Conservation (phyloP, 2,797 vertebrate genomes). For the Antrozous pallidus region DNA sequence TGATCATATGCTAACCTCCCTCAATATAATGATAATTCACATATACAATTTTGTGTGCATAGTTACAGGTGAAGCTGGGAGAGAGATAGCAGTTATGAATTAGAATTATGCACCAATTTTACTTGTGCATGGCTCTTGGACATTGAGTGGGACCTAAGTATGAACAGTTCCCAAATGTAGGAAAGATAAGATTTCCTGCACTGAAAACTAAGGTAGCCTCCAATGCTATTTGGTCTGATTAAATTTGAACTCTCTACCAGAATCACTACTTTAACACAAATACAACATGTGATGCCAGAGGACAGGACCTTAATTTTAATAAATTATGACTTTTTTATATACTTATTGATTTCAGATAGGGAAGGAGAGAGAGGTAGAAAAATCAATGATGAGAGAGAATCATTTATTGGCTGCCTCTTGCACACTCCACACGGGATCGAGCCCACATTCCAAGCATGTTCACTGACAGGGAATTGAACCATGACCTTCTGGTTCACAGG, state of each 20-base stretch:
- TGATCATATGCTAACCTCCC: neutral
- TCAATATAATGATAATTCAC: accelerated
- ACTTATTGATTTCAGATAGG: no score
- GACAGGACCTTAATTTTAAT: neutral
- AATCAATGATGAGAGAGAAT: no score
- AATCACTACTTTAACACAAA: neutral
- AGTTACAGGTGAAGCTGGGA: neutral
- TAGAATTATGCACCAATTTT: neutral
- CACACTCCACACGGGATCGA: no score
- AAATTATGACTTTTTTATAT: no score
- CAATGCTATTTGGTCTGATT: neutral
- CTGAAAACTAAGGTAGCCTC: neutral
- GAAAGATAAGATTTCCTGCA: neutral
- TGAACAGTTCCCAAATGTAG: neutral
- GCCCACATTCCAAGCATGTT: no score
- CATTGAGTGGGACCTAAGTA: neutral
- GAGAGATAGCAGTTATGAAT: neutral
- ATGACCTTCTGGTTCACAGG: no score
- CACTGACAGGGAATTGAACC: no score
- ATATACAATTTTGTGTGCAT: neutral
- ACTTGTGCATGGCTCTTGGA: no score
- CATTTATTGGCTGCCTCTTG: no score
- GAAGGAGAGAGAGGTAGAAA: no score
- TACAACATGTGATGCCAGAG: neutral
- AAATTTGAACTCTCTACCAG: neutral